A percentile compares a stretch with the other conserved stretches of the same genome.
phyloP scores from a whole-genome alignment of 2,113 vertebrate genomes.

The Gnathochromis pfefferi region DNA sequence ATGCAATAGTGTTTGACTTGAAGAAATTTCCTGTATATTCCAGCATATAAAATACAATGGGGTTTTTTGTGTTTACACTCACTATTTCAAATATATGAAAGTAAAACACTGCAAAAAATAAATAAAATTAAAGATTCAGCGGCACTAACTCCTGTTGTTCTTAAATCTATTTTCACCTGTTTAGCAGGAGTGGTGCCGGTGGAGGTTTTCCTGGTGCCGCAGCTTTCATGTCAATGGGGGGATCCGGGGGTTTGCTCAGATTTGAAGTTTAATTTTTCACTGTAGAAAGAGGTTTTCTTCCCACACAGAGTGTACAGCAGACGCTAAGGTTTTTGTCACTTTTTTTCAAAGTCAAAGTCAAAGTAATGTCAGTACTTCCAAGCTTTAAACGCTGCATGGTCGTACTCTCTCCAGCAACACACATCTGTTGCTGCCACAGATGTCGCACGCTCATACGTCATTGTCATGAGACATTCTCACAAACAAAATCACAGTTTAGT shows the following conservation, averaged over 20 bases:
- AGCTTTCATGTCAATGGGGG: neutral
- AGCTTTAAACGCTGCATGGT: neutral
- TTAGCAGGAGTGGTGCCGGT: neutral
- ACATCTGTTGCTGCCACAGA: neutral
- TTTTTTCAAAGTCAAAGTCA: neutral
- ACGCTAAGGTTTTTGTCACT: neutral
- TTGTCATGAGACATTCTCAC: neutral
- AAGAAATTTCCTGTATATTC: neutral
- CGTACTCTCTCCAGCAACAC: neutral
- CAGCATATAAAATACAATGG: neutral
- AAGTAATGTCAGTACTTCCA: neutral
- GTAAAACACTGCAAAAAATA: neutral
- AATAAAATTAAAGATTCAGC: neutral
- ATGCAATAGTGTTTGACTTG: neutral
- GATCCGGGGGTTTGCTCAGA: neutral
- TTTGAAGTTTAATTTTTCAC: neutral
- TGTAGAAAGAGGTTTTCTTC: neutral
- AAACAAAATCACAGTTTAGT: neutral
- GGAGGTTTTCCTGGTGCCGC: neutral
- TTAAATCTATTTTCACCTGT: neutral
- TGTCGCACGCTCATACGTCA: neutral
- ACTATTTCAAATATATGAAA: neutral
- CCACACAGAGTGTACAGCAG: neutral
- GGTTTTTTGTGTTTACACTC: fast-evolving
- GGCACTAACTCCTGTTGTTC: neutral